Conservation (phyloP, 2,113 vertebrate genomes). For the Colistium nudipinnis region DNA sequence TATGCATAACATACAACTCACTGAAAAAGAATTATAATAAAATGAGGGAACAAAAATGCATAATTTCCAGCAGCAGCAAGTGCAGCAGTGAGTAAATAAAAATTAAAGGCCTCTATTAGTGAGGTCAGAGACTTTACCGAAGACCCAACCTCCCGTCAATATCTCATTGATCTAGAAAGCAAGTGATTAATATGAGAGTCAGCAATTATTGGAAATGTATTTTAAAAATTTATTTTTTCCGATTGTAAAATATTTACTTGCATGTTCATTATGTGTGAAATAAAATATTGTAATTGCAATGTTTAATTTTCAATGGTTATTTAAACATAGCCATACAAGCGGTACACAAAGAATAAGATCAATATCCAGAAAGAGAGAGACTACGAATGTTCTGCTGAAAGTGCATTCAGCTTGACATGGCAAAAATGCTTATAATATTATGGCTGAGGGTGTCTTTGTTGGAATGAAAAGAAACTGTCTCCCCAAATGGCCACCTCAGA, state of each 20-base stretch:
- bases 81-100: background rate
- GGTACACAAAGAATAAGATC: conserved; percentile 25
- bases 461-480: conserved; percentile 78
- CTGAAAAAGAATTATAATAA: background rate
- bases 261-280: background rate
- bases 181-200: background rate
- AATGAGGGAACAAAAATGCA: background rate
- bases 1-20: background rate
- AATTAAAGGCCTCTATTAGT: background rate
- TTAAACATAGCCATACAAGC: conserved; percentile 4
- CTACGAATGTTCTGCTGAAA: conserved; percentile 24
- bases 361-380: conserved; percentile 32
- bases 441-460: conserved; percentile 76
- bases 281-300: background rate
- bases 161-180: background rate
- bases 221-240: background rate
- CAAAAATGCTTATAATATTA: conserved; percentile 52
- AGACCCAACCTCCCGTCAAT: no score
- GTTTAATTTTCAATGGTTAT: background rate
- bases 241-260: background rate
- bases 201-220: background rate
- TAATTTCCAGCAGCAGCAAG: background rate
- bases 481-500: conserved; percentile 78
- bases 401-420: conserved; percentile 36
- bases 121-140: no score